These are phyloP conservation scores for Crypturellus tataupa DNA, from an alignment of 2,797 vertebrate genomes.

Conservation along the genomic window DNA sequence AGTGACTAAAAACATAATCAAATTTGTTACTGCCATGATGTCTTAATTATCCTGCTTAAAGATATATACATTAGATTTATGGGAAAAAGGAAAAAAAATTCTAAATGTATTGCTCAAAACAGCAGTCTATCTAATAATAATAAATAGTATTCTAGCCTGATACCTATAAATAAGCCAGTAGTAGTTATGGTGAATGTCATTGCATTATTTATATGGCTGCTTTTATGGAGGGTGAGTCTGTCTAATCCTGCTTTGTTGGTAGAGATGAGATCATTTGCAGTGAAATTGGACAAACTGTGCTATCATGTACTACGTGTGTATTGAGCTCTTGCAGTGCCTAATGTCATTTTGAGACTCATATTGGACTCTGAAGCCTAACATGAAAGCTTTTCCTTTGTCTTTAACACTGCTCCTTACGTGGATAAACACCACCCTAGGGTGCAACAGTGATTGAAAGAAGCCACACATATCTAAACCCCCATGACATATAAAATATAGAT, in stretches of 20 bases:
- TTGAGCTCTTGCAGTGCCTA: not conserved
- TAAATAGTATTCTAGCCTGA: not conserved
- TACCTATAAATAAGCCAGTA: not conserved
- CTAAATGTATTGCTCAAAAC: not conserved
- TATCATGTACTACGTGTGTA: fast-evolving
- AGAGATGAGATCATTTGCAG: not conserved
- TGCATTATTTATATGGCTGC: not conserved
- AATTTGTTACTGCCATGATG: not conserved
- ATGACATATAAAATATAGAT: no score
- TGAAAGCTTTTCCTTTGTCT: not conserved
- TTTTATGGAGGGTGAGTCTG: not conserved
- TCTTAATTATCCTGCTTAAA: not conserved
- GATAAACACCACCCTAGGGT: not conserved
- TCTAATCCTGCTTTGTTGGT: not conserved
- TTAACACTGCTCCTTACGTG: not conserved
- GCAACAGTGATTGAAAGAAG: no score
- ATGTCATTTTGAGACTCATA: fast-evolving
- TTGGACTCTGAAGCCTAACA: not conserved
- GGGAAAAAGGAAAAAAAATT: not conserved
- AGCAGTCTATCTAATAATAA: not conserved
- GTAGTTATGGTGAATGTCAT: not conserved
- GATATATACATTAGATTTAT: not conserved
- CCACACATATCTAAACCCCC: no score
- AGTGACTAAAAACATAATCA: not conserved
- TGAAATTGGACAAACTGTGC: not conserved